These are phyloP conservation scores for Euphydryas editha DNA, from an alignment of 2,888 invertebrate species.

Conservation along the genomic window DNA sequence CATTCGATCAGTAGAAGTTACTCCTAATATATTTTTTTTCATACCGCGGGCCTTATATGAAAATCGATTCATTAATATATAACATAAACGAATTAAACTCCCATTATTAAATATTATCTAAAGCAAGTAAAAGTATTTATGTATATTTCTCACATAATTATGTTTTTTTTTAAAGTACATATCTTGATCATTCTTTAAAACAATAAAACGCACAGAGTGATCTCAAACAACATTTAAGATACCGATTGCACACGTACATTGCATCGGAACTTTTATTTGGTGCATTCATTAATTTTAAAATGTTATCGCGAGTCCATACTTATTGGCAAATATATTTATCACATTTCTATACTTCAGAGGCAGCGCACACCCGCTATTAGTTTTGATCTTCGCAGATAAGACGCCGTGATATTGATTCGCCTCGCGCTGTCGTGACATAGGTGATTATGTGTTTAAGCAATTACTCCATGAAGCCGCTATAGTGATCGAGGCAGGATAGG, in stretches of 20 bases:
- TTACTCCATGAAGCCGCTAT: conserved; percentile 62
- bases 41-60: too few species aligned
- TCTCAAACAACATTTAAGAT: conserved; percentile 19
- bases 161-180: too few species aligned
- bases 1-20: too few species aligned
- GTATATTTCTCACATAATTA: too few species aligned
- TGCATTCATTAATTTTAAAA: conserved; percentile 36
- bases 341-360: conserved; percentile 38
- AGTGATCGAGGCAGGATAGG: conserved; percentile 53
- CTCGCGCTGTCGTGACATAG: conserved; percentile 58
- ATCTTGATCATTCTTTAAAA: conserved; percentile 15
- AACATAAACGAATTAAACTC: too few species aligned
- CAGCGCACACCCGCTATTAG: conserved; percentile 47
- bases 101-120: too few species aligned
- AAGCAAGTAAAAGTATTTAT: too few species aligned
- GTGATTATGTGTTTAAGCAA: conserved; percentile 74
- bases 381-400: conserved; percentile 56
- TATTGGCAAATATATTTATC: conserved; percentile 41
- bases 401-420: conserved; percentile 64
- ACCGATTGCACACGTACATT: conserved; percentile 27
- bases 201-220: conserved; percentile 4
- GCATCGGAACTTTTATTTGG: conserved; percentile 38
- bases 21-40: too few species aligned
- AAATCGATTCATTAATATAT: too few species aligned
- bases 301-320: conserved; percentile 30